Base-by-base conservation (phyloP, 2,888 invertebrate genomes). In the Acleris holmiana region DNA sequence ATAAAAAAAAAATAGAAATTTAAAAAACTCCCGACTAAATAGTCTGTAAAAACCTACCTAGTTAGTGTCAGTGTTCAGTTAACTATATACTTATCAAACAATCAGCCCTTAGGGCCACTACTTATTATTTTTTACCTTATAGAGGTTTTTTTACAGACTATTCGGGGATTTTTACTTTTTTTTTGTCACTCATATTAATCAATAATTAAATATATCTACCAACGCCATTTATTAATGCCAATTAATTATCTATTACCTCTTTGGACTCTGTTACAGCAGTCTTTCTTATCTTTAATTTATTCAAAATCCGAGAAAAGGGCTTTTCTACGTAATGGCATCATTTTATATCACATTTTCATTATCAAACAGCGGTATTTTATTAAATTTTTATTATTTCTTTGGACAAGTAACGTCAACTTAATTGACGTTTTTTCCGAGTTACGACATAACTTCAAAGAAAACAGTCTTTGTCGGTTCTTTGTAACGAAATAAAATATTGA, bases 371-470 rank as follows among this genome's bases (percentile, higher is more conserved):
- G 40, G 15, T 47, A 41, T 56, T 49, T 56, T 50, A 56, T 56
- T 56, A 49, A 61, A 49, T 44, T 44, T 50, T 49, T 19, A 56
- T 61, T 15, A 54, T 50, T 44, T 18, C 44, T 29, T 58, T 21
- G 41, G 40, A 7, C 35, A 40, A 61, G 53, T 61, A 23, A 61
- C 61, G 21, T 48, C 23, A 35, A 56, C 19, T 50, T 62, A 62
- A 62, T 50, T 62, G 61, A 21, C 44, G 19, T 61, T 50, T 49
- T 62, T 55, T 19, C 23, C 25, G 29, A 29, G 19, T 56, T 44
- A n/a, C 25, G 53, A 23, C 21, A 35, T 29, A 50, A 60, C 50
- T 60, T 60, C n/a, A 25, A 46, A 25, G 51, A 29, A 46, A 46
- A 29, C 25, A 35, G 35, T 50, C 29, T 60, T 60, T 60, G 44